Base-by-base conservation (phyloP, 2,113 vertebrate genomes). In the Stigmatopora nigra region DNA sequence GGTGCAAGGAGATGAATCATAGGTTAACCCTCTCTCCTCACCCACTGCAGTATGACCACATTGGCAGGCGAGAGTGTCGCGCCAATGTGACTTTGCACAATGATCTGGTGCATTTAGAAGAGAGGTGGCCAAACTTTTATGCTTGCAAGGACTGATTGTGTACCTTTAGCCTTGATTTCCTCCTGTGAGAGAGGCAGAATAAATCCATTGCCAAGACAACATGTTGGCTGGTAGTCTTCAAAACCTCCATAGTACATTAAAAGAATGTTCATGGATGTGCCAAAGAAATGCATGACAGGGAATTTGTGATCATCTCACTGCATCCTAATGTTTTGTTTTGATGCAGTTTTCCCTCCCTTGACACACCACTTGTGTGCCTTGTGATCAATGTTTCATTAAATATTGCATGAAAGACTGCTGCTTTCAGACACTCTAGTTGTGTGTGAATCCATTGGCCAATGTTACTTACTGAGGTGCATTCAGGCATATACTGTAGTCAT, bases 1-100 rank as follows among this genome's bases (percentile, higher is more conserved):
- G 80, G 79, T 79, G 58, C 38, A 10, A 73, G 69, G 66, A 79
- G 83, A 86, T 89, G 81, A 81, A 90, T 87, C 84, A 81, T 80
- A 77, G 86, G 84, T 88, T 75, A 72, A 72, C 59, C 60, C 68
- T 72, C 75, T 69, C 51, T 45, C 76, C 69, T 25, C 71, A 74
- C 70, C 60, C 71, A 38, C 75, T 76, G 69, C 79, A 72, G 64
- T 81, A 68, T 76, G 79, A 66, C 72, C 67, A 69, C 73, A 77
- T 83, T 67, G 76, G 79, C 64, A 77, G 77, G 67, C 67, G 56
- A 61, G 67, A 76, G 68, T 60, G 71, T 81, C 19, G 76, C 20
- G 25, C 49, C 57, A 64, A 59, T 64, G 35, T 70, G 49, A 70
- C 67, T 82, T 71, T 76, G 61, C 47, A 76, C 72, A 69, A 70